Conservation (phyloP, 2,797 vertebrate species). For the Dermochelys coriacea region DNA sequence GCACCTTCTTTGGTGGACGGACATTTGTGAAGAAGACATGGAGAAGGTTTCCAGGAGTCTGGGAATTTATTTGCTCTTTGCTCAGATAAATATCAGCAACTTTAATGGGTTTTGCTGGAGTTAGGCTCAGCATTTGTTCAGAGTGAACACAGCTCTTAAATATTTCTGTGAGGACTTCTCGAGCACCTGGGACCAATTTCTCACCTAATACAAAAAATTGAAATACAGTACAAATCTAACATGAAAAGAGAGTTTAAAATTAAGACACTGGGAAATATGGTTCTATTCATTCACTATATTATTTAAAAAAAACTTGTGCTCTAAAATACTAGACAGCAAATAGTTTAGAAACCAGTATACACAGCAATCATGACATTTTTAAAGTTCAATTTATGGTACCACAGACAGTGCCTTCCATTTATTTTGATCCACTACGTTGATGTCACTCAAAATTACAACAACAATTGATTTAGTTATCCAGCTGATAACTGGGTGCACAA, state of each 20-base stretch:
- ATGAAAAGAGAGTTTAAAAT: fast-evolving
- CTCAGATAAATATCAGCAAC: conserved; percentile 97
- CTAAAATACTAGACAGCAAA: not conserved
- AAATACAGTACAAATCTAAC: not conserved
- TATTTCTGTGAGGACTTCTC: conserved; percentile 95
- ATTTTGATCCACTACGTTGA: not conserved
- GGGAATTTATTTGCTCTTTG: conserved; percentile 97
- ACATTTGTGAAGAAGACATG: conserved; percentile 97
- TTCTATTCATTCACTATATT: not conserved
- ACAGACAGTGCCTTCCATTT: not conserved
- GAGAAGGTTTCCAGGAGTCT: conserved; percentile 95
- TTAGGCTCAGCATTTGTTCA: conserved; percentile 95
- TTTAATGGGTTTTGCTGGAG: conserved; percentile 92
- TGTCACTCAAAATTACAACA: no score
- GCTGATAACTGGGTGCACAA: not conserved
- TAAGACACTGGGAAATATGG: not conserved
- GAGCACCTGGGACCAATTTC: conserved; percentile 91
- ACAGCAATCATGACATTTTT: not conserved
- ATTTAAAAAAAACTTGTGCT: fast-evolving
- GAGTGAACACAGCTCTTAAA: conserved; percentile 97
- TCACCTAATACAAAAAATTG: conserved; percentile 84
- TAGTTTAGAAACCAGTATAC: not conserved
- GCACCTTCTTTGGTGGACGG: conserved; percentile 95
- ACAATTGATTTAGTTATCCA: not conserved
- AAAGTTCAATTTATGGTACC: fast-evolving